These are phyloP conservation scores for Potamilus streckersoni DNA, from an alignment of 1,140 invertebrate species.

Conservation along the genomic window DNA sequence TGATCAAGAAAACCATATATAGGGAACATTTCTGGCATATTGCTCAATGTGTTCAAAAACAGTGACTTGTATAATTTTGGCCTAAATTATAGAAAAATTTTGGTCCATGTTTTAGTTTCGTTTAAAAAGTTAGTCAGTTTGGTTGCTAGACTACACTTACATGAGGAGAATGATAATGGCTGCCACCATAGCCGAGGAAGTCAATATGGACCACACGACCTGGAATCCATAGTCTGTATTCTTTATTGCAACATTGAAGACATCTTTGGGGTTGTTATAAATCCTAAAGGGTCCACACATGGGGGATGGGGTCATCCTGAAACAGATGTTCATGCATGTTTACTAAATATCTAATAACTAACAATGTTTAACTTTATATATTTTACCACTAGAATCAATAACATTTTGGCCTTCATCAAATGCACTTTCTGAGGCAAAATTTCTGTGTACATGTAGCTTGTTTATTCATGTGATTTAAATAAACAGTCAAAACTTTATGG, in stretches of 20 bases:
- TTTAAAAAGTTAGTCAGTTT: not conserved
- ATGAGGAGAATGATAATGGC: conserved; percentile 44
- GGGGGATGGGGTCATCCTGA: conserved; percentile 77
- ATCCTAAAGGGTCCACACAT: conserved; percentile 85
- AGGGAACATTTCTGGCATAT: not conserved
- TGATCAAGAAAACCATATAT: not conserved
- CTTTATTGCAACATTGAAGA: conserved; percentile 74
- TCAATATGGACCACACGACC: conserved; percentile 28
- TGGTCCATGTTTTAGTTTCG: not conserved
- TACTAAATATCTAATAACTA: not conserved
- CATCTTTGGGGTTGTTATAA: conserved; percentile 75
- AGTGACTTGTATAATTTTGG: not conserved
- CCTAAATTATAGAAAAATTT: not conserved
- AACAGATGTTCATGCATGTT: conserved; percentile 2
- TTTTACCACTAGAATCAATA: no score
- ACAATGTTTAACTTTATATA: no score
- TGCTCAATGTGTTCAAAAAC: not conserved
- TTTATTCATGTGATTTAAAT: no score
- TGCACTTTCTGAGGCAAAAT: no score
- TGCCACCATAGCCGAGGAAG: conserved; percentile 45
- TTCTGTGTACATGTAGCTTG: no score
- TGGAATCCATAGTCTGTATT: conserved; percentile 41
- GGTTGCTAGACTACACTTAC: conserved; percentile 31
- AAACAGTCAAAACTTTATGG: no score
- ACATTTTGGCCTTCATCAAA: no score